Percentiles rank a stretch among this genome's conserved stretches.
Conservation (phyloP, 2,113 vertebrate genomes). For the Ibidorhyncha struthersii region DNA sequence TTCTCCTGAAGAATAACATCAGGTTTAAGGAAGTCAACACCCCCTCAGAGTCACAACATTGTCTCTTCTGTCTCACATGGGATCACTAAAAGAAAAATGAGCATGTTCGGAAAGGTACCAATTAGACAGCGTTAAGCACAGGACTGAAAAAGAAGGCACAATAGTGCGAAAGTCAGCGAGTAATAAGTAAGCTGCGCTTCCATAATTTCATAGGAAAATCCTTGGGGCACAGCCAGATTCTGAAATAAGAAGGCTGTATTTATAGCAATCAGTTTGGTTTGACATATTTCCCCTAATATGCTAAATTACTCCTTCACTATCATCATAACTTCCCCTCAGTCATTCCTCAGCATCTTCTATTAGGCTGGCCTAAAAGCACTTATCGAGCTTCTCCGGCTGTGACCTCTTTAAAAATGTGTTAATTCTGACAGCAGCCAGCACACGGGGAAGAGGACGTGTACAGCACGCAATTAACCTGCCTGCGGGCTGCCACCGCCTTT, state of each 20-base stretch:
- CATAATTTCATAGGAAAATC: slow-evolving; percentile 59
- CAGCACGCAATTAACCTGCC: not conserved
- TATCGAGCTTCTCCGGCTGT: slow-evolving; percentile 2
- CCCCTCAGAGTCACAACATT: not conserved
- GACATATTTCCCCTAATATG: slow-evolving; percentile 71
- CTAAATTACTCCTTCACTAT: slow-evolving; percentile 64
- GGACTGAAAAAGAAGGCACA: slow-evolving; percentile 1
- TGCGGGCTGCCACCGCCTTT: not conserved
- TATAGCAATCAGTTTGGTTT: slow-evolving; percentile 70
- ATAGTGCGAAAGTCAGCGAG: slow-evolving; percentile 35
- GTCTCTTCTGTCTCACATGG: not conserved
- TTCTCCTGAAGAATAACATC: not conserved
- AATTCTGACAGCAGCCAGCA: not conserved
- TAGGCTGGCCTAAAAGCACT: slow-evolving; percentile 44
- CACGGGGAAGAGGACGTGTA: not conserved
- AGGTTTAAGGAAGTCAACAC: not conserved
- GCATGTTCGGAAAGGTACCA: slow-evolving; percentile 22
- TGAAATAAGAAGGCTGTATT: slow-evolving; percentile 60
- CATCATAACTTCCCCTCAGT: slow-evolving; percentile 61
- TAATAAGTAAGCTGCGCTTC: slow-evolving; percentile 43
- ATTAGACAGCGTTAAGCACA: not conserved
- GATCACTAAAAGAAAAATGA: slow-evolving; percentile 14
- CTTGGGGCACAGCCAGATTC: slow-evolving; percentile 67
- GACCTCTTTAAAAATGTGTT: not conserved
- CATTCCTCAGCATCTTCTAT: slow-evolving; percentile 46